Percentiles rank a stretch among this genome's conserved stretches.
These are phyloP conservation scores for Nannoperca obscura DNA, from an alignment of 2,797 vertebrate genomes.

Conservation along the genomic window DNA sequence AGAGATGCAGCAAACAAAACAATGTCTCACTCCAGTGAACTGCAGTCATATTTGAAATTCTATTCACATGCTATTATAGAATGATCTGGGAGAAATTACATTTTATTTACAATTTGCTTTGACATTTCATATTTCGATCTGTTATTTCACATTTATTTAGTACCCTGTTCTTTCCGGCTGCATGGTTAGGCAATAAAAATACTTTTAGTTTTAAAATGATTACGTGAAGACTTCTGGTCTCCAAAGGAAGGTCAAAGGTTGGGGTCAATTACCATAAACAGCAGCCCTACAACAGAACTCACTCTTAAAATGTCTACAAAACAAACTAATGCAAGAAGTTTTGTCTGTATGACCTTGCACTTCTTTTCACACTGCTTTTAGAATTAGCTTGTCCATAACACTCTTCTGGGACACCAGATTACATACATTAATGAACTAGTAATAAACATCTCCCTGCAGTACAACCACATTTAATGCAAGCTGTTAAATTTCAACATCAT, in stretches of 20 bases:
- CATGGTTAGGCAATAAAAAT: slow-evolving; percentile 1
- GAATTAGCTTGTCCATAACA: not conserved
- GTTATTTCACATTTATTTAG: slow-evolving; percentile 43
- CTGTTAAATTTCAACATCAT: slow-evolving; percentile 34
- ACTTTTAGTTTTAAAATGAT: slow-evolving; percentile 24
- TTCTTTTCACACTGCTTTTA: slow-evolving; percentile 1
- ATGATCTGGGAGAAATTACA: slow-evolving; percentile 51
- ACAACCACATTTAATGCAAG: slow-evolving; percentile 7
- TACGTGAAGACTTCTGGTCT: not conserved
- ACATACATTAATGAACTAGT: slow-evolving; percentile 14
- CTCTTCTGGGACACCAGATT: not conserved
- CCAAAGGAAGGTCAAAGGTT: slow-evolving; percentile 23
- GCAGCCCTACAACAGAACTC: not conserved
- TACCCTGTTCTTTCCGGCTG: slow-evolving; percentile 1
- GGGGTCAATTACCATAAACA: not conserved
- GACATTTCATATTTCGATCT: slow-evolving; percentile 72
- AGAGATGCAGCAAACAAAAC: slow-evolving; percentile 76
- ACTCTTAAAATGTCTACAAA: not conserved
- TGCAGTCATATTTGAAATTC: slow-evolving; percentile 72
- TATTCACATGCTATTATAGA: slow-evolving; percentile 61
- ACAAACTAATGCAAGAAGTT: not conserved
- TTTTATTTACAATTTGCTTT: slow-evolving; percentile 69
- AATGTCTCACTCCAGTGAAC: slow-evolving; percentile 74
- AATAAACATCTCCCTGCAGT: not conserved
- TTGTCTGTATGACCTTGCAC: slow-evolving; percentile 13